Base-by-base conservation (phyloP, 2,113 vertebrate genomes). In the Pachycephala philippinensis region DNA sequence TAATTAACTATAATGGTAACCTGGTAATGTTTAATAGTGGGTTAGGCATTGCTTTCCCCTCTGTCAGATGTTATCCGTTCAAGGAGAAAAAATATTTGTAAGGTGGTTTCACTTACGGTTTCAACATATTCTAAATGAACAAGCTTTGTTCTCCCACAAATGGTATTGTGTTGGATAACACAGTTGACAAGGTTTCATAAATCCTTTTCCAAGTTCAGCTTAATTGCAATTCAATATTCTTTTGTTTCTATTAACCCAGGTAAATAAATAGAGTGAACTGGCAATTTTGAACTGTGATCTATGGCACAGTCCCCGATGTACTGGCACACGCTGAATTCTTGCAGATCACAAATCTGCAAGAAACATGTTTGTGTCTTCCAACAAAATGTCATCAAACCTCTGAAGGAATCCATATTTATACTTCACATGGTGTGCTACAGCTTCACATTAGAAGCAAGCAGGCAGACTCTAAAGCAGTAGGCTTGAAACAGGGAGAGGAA, bases 291-390 rank as follows among this genome's bases (percentile, higher is more conserved):
- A 94, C 95, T 78, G 77, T 96, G 91, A 95, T 97, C 94, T 93
- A 90, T 97, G 96, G 96, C 89, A 96, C 31, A 12, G 47, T 96
- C 94, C 89, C 87, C 50, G 59, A 22, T 26, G 64, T 74, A 95
- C 77, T 89, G 86, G 97, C 94, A 90, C 71, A 96, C 10, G 31
- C 5, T 19, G 83, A 97, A 96, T 93, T 97, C 94, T 98, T 97
- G 72, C 93, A 97, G 96, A 94, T 97, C 95, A 97, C 97, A 98
- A 98, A 98, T 98, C 97, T 97, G 94, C 94, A 91, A 52, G 74
- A 95, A 95, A 87, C 93, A 83, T 91, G 39, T 89, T 68, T 93
- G 77, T 66, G 66, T 84, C 85, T 93, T 97, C 97, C 96, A 97
- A 97, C 52, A 97, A 97, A 97, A 97, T 97, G 95, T 97, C 97